A percentile compares a stretch with the other conserved stretches of the same genome.
phyloP scores from a whole-genome alignment of 2,797 vertebrate genomes.

The Hemitrygon akajei region DNA sequence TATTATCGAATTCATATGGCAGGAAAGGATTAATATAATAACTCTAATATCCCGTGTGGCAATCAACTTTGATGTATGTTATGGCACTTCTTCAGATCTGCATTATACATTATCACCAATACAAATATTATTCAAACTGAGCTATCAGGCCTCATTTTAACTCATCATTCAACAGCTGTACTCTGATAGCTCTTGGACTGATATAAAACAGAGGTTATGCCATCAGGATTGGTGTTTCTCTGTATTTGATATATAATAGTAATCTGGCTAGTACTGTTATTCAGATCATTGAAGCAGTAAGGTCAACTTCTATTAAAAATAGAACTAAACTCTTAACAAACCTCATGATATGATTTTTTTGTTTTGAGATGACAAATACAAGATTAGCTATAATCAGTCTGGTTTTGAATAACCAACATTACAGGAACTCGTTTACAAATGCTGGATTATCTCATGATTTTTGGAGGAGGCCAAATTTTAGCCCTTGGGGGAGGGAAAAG shows the following conservation, averaged over 20 bases:
- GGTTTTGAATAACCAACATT: constrained; percentile 40
- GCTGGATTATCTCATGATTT: constrained; percentile 45
- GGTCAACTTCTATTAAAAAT: not conserved
- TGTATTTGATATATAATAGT: not conserved
- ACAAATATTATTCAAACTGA: not conserved
- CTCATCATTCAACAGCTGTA: not conserved
- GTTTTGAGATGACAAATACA: not conserved
- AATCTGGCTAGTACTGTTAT: not conserved
- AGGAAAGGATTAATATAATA: not conserved
- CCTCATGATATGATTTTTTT: not conserved
- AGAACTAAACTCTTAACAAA: not conserved
- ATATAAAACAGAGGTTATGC: not conserved
- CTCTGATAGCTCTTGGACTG: too few relatives aligned
- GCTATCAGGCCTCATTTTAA: not conserved
- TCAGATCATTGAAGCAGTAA: not conserved
- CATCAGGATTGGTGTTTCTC: not conserved
- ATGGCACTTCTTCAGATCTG: not conserved
- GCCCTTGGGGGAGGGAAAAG: constrained; percentile 50
- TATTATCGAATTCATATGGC: not conserved
- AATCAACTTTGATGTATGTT: not conserved
- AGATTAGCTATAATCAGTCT: not conserved
- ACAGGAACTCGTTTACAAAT: constrained; percentile 42
- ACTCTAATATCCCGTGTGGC: not conserved
- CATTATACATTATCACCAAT: not conserved
- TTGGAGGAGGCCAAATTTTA: constrained; percentile 42